Conservation (phyloP, 2,797 vertebrate species). For the Numenius phaeopus region DNA sequence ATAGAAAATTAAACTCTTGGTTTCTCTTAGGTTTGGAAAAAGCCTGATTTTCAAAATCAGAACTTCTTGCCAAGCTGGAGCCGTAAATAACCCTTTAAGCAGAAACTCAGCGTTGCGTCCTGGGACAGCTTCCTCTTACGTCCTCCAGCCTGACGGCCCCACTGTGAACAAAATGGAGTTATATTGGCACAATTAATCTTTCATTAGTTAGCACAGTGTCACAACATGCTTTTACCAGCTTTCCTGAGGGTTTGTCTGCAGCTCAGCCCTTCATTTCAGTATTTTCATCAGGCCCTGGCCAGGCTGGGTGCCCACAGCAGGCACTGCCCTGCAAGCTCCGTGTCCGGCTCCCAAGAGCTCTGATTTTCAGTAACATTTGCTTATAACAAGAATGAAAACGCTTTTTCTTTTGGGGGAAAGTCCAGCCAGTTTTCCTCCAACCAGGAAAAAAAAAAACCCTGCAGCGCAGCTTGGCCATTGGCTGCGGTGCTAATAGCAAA, state of each 20-base stretch:
- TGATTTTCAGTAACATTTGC: neutral
- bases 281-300: neutral
- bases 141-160: slow-evolving; percentile 18
- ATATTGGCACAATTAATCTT: slow-evolving; percentile 37
- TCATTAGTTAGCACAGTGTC: slow-evolving; percentile 39
- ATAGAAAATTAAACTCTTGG: neutral
- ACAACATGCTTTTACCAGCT: slow-evolving; percentile 8
- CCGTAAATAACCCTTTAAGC: slow-evolving; percentile 1
- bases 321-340: neutral
- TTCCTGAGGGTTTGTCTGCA: neutral
- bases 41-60: neutral
- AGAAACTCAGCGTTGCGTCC: neutral
- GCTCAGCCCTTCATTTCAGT: neutral
- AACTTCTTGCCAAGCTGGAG: neutral
- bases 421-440: neutral
- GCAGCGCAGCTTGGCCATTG: neutral
- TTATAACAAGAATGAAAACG: neutral
- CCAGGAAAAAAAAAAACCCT: neutral
- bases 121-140: neutral
- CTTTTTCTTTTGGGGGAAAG: neutral
- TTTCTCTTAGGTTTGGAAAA: slow-evolving; percentile 4
- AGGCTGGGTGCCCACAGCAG: neutral
- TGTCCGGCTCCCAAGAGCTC: neutral
- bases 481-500: neutral
- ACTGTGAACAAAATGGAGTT: slow-evolving; percentile 21